A percentile compares a stretch with the other conserved stretches of the same genome.
These are phyloP conservation scores for Tamandua tetradactyla DNA, from an alignment of 2,797 vertebrate species.

Conservation along the genomic window DNA sequence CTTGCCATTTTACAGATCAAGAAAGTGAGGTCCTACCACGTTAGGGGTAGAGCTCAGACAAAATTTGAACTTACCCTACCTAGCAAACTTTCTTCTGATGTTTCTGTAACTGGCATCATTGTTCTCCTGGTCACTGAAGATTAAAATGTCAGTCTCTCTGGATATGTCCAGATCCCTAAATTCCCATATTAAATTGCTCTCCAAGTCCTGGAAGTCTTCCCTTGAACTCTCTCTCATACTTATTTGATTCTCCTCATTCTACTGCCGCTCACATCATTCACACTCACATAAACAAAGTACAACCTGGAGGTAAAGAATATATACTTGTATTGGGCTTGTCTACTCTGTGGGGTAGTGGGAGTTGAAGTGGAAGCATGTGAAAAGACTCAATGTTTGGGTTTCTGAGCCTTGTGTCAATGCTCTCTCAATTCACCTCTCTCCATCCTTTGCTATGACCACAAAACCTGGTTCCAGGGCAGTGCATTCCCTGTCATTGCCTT, in stretches of 20 bases:
- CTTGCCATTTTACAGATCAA: not conserved
- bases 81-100: not conserved
- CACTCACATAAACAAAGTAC: not conserved
- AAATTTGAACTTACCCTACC: not conserved
- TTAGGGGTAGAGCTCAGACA: not conserved
- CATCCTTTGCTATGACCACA: not conserved
- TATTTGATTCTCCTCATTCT: not conserved
- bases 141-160: not conserved
- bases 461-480: not conserved
- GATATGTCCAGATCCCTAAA: not conserved
- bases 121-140: not conserved
- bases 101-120: not conserved
- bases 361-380: not conserved
- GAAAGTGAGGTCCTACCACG: not conserved
- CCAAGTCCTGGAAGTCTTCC: not conserved
- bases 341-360: not conserved
- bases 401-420: not conserved
- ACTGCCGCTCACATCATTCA: not conserved
- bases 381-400: not conserved
- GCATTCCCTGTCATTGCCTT: no score
- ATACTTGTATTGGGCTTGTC: not conserved
- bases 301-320: not conserved
- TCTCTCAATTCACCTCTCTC: not conserved
- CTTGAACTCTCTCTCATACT: not conserved
- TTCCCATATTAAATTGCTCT: not conserved